A percentile compares a stretch with the other conserved stretches of the same genome.
Evolutionary conservation across 92 coral and sea anemone genomes (phyloP).

Genomic region (Epizoanthus ramosus): DNA sequence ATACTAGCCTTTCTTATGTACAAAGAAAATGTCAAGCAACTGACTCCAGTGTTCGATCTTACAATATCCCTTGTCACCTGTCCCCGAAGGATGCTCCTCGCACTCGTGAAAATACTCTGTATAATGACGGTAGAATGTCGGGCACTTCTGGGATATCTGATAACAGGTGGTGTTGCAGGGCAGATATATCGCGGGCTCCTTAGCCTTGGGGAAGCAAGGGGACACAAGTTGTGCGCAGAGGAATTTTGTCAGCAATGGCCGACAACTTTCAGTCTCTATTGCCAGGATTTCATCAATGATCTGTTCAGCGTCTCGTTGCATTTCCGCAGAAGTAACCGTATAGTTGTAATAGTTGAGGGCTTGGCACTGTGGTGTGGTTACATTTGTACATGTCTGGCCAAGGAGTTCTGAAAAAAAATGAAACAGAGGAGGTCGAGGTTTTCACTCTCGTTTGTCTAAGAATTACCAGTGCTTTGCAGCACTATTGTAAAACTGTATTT

Average conservation of each 20-base stretch:
- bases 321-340: conserved; percentile 8
- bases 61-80: conserved; percentile 26
- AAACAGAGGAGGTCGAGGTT: neutral
- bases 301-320: conserved; percentile 33
- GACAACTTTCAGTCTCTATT: conserved; percentile 10
- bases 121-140: conserved; percentile 18
- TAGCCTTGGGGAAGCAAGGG: conserved; percentile 24
- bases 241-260: conserved; percentile 13
- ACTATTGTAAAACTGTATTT: too few relatives aligned
- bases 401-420: neutral
- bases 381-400: conserved; percentile 11
- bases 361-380: conserved; percentile 13
- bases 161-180: conserved; percentile 39
- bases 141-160: conserved; percentile 14
- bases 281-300: neutral
- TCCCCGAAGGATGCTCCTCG: neutral
- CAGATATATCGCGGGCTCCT: conserved; percentile 19
- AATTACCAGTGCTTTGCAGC: too few relatives aligned
- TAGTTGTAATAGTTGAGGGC: conserved; percentile 20
- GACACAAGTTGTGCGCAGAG: conserved; percentile 29
- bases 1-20: conserved; percentile 10
- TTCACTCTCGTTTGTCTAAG: too few relatives aligned
- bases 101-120: conserved; percentile 15
- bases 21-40: conserved; percentile 4
- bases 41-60: conserved; percentile 17